phyloP scores from a whole-genome alignment of 2,113 vertebrate species.

The Platysternon megacephalum region DNA sequence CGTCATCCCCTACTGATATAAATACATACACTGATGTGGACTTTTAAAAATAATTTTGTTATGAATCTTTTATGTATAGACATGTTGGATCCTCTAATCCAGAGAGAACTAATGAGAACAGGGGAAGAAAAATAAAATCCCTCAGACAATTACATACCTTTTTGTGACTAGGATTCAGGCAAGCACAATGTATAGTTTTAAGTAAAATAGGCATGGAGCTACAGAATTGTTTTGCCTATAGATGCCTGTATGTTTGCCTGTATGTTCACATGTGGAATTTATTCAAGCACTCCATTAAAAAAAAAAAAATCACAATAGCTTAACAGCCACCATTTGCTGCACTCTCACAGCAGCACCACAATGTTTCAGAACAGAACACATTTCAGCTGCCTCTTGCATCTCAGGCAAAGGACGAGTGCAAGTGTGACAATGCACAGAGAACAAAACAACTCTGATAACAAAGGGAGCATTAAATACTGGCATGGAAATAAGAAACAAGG shows the following conservation, averaged over 20 bases:
- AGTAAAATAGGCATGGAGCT: neutral
- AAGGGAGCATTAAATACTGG: conserved; percentile 44
- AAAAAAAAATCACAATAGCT: neutral
- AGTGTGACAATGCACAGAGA: neutral
- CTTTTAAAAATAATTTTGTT: neutral
- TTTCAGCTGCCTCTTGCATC: conserved; percentile 6
- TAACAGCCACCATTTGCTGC: conserved; percentile 61
- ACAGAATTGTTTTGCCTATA: conserved; percentile 11
- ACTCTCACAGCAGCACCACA: conserved; percentile 16
- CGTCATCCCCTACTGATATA: neutral
- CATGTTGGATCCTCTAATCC: neutral
- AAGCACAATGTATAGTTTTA: neutral
- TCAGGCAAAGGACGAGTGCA: neutral
- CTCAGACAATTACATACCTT: neutral
- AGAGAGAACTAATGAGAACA: conserved; percentile 22
- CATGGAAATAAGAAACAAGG: conserved; percentile 31
- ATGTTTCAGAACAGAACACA: neutral
- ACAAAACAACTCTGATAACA: conserved; percentile 40
- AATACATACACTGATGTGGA: neutral
- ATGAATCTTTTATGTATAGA: neutral
- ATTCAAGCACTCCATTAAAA: neutral
- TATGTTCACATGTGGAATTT: conserved; percentile 19
- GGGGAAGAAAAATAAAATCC: neutral
- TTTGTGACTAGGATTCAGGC: neutral
- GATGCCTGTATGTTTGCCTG: neutral